A percentile compares a stretch with the other conserved stretches of the same genome.
Conservation (phyloP, 2,888 invertebrate species). For the Mythimna vitellina region DNA sequence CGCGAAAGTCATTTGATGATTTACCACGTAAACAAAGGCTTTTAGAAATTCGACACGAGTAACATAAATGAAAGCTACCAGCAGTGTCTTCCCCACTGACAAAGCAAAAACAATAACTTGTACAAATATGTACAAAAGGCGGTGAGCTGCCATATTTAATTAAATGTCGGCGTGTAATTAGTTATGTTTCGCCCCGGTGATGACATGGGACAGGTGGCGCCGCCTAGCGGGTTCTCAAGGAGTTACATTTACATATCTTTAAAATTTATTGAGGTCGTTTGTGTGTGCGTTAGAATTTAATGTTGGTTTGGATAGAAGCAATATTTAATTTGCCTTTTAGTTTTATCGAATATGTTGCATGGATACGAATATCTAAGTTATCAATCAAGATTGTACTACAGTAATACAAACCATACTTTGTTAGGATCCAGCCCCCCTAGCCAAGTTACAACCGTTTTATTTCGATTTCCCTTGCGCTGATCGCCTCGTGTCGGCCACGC, state of each 20-base stretch:
- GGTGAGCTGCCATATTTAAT: slow-evolving; percentile 41
- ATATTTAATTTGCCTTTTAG: neutral
- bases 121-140: slow-evolving; percentile 8
- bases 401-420: too few relatives aligned
- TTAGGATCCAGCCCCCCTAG: too few relatives aligned
- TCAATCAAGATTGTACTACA: too few relatives aligned
- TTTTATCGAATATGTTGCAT: too few relatives aligned
- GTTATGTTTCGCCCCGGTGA: slow-evolving; percentile 2
- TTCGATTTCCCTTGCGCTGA: too few relatives aligned
- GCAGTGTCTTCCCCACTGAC: neutral
- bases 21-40: neutral
- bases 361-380: too few relatives aligned
- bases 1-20: too few relatives aligned
- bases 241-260: slow-evolving; percentile 5
- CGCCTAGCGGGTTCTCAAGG: slow-evolving; percentile 3
- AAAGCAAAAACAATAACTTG: slow-evolving; percentile 1
- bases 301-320: neutral
- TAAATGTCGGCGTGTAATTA: slow-evolving; percentile 34
- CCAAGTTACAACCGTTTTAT: too few relatives aligned
- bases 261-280: slow-evolving; percentile 20
- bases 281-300: neutral
- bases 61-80: neutral
- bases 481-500: too few relatives aligned
- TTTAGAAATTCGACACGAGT: neutral
- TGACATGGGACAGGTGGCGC: slow-evolving; percentile 34